Percentiles rank a stretch among this genome's conserved stretches.
phyloP scores from a whole-genome alignment of 1,140 invertebrate genomes.

The Drosophila repleta region DNA sequence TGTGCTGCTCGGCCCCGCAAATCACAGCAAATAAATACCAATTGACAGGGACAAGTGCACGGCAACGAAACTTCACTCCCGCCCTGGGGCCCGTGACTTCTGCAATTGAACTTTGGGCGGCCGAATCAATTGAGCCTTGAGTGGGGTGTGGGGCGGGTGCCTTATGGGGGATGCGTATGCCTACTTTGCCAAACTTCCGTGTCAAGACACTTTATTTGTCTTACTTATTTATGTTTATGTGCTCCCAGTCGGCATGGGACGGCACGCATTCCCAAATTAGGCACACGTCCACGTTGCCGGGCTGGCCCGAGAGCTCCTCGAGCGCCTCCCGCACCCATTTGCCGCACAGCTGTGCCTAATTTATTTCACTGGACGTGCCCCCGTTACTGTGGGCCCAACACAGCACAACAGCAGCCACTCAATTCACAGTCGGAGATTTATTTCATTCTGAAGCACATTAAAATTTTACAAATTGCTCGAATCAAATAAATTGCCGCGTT shows the following conservation, averaged over 20 bases:
- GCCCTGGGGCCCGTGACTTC: constrained; percentile 29
- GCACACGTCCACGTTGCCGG: constrained; percentile 58
- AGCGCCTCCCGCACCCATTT: constrained; percentile 18
- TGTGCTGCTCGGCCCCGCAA: constrained; percentile 58
- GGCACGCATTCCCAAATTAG: constrained; percentile 63
- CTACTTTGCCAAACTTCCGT: constrained; percentile 62
- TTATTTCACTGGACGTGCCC: constrained; percentile 76
- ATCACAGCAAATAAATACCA: constrained; percentile 78
- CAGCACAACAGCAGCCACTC: constrained; percentile 33
- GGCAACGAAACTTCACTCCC: constrained; percentile 11
- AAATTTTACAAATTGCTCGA: constrained; percentile 80
- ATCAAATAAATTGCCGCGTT: constrained; percentile 79
- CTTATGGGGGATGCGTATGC: constrained; percentile 21
- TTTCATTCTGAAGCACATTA: constrained; percentile 77
- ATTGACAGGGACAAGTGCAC: constrained; percentile 75
- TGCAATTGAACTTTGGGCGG: constrained; percentile 66
- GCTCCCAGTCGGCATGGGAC: constrained; percentile 9
- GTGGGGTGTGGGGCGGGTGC: constrained; percentile 20
- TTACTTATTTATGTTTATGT: constrained; percentile 80
- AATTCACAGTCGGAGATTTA: constrained; percentile 75
- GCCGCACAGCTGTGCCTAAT: constrained; percentile 71
- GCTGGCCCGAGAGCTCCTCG: constrained; percentile 13
- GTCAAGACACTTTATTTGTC: constrained; percentile 77
- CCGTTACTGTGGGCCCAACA: constrained; percentile 35
- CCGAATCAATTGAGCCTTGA: constrained; percentile 27